A percentile compares a stretch with the other conserved stretches of the same genome.
phyloP scores from a whole-genome alignment of 2,797 vertebrate genomes.

The Lithobates sylvaticus region DNA sequence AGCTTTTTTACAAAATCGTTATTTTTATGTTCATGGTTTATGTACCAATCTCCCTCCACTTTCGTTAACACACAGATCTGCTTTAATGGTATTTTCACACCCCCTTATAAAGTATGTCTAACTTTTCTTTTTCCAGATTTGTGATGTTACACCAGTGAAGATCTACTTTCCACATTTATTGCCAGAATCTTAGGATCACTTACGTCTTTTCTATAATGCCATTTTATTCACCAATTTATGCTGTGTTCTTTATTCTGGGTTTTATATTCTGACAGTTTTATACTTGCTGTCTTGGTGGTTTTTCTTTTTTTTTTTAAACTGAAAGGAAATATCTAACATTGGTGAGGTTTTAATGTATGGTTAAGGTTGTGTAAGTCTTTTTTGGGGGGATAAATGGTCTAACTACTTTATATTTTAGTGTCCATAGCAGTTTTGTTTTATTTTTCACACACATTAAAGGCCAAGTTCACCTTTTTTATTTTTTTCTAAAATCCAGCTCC shows the following conservation, averaged over 20 bases:
- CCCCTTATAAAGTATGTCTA: background rate
- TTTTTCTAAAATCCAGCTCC: too few species aligned
- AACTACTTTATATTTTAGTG: too few species aligned
- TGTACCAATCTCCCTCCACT: background rate
- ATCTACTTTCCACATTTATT: slow-evolving; percentile 1
- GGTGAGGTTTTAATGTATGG: background rate
- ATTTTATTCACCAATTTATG: background rate
- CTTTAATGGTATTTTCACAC: background rate
- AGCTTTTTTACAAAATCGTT: slow-evolving; percentile 27
- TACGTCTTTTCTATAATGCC: background rate
- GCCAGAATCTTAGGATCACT: slow-evolving; percentile 8
- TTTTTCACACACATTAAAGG: too few species aligned
- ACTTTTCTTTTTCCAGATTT: background rate
- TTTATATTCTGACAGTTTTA: background rate
- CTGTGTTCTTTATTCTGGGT: background rate
- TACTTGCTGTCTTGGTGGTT: background rate
- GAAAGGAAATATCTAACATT: background rate
- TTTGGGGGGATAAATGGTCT: background rate
- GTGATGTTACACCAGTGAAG: slow-evolving; percentile 1
- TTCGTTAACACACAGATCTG: background rate
- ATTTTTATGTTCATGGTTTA: slow-evolving; percentile 9
- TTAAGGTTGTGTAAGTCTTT: background rate
- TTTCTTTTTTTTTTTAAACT: background rate
- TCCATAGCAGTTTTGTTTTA: too few species aligned
- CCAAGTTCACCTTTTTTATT: too few species aligned